These are phyloP conservation scores for Orchesella cincta DNA, from an alignment of 1,140 invertebrate genomes.

Conservation along the genomic window DNA sequence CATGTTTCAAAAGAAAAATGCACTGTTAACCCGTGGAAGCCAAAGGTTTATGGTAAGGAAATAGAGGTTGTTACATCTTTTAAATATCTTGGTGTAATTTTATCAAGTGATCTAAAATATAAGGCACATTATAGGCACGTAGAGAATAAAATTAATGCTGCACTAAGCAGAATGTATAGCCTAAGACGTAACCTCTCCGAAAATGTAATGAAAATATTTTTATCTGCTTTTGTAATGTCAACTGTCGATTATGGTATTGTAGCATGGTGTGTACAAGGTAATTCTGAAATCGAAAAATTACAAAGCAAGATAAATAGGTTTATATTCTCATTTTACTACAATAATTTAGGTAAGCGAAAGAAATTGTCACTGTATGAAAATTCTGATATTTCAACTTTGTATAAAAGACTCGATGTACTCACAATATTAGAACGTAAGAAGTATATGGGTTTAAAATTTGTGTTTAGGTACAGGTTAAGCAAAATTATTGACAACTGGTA, in stretches of 20 bases:
- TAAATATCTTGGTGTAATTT: conserved; percentile 18
- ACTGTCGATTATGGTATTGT: background rate
- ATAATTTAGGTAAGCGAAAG: background rate
- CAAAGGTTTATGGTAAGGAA: background rate
- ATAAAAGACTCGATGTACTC: background rate
- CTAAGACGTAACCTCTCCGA: background rate
- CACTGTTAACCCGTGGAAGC: background rate
- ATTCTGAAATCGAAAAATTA: background rate
- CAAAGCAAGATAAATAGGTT: background rate
- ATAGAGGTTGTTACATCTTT: background rate
- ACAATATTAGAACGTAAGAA: background rate
- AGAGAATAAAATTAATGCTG: background rate
- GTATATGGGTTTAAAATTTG: background rate
- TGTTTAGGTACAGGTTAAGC: background rate
- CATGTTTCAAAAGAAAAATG: background rate
- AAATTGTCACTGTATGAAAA: background rate
- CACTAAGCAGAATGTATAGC: background rate
- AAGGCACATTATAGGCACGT: background rate
- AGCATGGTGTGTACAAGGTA: background rate
- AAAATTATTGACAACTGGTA: background rate
- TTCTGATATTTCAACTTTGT: background rate
- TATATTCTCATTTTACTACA: background rate
- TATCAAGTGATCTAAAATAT: background rate
- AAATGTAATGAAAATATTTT: background rate
- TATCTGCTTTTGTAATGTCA: background rate